Base-by-base conservation (phyloP, 2,888 invertebrate genomes). In the Incurvaria masculella region DNA sequence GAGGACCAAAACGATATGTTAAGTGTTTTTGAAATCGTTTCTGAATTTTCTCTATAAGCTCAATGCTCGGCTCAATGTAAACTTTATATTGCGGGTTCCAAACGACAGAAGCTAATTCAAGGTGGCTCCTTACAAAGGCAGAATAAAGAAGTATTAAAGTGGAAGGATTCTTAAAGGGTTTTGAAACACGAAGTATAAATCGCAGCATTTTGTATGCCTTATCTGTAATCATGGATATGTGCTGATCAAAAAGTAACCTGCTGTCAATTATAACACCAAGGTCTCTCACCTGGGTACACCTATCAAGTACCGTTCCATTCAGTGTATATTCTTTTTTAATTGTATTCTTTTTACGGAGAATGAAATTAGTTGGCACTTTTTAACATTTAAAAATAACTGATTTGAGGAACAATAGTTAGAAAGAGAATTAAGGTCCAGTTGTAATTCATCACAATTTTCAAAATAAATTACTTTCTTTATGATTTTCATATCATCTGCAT, bases 141-240 rank as follows among this genome's bases (percentile, higher is more conserved):
- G n/a, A 47, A 21, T 47, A 42, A 21, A 47, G 38, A 14, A 42
- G 21, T 47, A 42, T 47, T 27, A 47, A 23, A 42, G 47, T 47
- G 23, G 21, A 17, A 3, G 47, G 33, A 27, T 19, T 16, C 43
- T 42, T 26, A 47, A 47, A 47, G 11, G 42, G 47, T 33, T 47
- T 47, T 20, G 47, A 33, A 19, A 47, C 43, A 21, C 43, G 23
- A 21, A 43, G 23, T 38, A 49, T 45, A 46, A 49, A 45, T 16
- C 42, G 41, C 23, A 46, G 21, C 21, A 33, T 21, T 41, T 21
- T 27, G 33, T 45, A 33, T 45, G 23, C 26, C 33, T 21, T 11
- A 48, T 41, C 11, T 45, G 49, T 49, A 43, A 42, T 42, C 42
- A 43, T 43, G 46, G 43, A 43, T 43, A 43, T n/a, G n/a, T n/a